phyloP scores from a whole-genome alignment of 2,888 invertebrate genomes.

The Pheosia tremula region DNA sequence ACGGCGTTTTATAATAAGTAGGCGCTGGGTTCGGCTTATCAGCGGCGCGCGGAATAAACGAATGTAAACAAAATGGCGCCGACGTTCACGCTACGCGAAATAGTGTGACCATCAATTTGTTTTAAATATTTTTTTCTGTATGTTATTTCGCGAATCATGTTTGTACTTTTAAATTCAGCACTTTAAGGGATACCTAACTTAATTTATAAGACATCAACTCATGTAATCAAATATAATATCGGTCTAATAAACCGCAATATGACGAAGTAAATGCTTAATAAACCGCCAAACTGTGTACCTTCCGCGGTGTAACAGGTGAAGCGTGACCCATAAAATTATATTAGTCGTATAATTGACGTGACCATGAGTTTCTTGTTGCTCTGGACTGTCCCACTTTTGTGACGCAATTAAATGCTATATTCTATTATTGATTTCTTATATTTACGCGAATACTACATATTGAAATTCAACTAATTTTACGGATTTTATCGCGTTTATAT shows the following conservation, averaged over 20 bases:
- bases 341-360: constrained; percentile 37
- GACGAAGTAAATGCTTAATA: constrained; percentile 41
- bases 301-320: constrained; percentile 37
- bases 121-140: neutral
- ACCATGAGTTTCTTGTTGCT: constrained; percentile 17
- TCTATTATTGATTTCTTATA: too few species aligned
- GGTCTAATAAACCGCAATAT: constrained; percentile 22
- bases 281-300: constrained; percentile 42
- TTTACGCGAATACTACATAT: too few species aligned
- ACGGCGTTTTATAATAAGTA: constrained; percentile 19
- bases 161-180: neutral
- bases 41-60: constrained; percentile 3
- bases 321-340: constrained; percentile 42
- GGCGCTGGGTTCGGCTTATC: constrained; percentile 16
- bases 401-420: too few species aligned
- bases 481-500: too few species aligned
- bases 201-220: constrained; percentile 2
- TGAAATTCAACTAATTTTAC: too few species aligned
- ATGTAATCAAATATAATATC: constrained; percentile 36
- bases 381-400: constrained; percentile 15
- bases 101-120: constrained; percentile 12
- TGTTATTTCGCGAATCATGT: neutral
- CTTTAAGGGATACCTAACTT: neutral
- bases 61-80: constrained; percentile 24
- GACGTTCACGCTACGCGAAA: constrained; percentile 18